phyloP scores from a whole-genome alignment of 2,113 vertebrate species.

The Phalacrocorax carbo region DNA sequence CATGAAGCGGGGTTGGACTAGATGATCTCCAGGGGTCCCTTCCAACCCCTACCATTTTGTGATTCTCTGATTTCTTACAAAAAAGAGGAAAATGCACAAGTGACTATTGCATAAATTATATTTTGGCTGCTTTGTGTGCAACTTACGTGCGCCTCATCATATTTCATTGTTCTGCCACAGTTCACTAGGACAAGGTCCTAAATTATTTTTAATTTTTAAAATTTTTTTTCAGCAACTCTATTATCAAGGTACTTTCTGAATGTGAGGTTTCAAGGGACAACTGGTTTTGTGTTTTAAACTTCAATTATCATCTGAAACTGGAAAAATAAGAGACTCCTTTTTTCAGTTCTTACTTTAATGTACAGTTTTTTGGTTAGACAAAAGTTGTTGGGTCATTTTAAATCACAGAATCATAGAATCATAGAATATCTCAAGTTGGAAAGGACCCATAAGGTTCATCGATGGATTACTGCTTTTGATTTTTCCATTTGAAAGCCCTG shows the following conservation, averaged over 20 bases:
- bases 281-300: neutral
- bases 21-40: no score
- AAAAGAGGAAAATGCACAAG: neutral
- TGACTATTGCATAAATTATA: neutral
- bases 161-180: neutral
- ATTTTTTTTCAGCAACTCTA: neutral
- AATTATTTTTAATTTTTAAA: neutral
- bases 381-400: neutral
- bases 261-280: neutral
- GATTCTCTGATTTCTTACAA: neutral
- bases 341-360: neutral
- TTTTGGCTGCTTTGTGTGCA: neutral
- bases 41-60: no score
- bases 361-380: neutral
- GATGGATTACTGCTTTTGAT: neutral
- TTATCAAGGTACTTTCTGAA: neutral
- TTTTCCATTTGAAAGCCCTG: neutral
- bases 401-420: neutral
- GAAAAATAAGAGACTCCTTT: neutral
- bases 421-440: neutral
- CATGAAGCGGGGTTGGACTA: no score
- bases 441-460: neutral
- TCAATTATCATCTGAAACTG: neutral
- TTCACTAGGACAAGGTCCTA: neutral
- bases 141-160: rapidly evolving